Evolutionary conservation across 1,140 invertebrate species (phyloP).

Genomic region (Zaprionus davidi): DNA sequence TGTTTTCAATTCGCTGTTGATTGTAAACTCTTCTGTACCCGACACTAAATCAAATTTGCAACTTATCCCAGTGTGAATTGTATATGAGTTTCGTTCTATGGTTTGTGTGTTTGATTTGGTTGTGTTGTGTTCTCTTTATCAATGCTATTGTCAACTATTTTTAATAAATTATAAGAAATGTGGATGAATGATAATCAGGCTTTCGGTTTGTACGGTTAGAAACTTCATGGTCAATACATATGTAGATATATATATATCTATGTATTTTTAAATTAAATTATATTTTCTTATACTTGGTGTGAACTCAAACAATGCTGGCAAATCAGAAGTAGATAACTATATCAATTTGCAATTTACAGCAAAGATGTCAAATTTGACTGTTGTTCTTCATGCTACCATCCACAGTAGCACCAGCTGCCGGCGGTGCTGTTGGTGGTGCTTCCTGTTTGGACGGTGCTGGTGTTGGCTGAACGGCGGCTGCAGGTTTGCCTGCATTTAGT

Average conservation of each 20-base stretch:
- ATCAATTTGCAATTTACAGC: conserved; percentile 32
- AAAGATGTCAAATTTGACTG: conserved; percentile 66
- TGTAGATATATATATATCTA: conserved; percentile 32
- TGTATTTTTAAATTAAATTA: conserved; percentile 1
- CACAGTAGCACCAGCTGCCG: background rate
- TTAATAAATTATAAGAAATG: conserved; percentile 56
- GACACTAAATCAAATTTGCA: conserved; percentile 12
- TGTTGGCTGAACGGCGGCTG: background rate
- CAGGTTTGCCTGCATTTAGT: conserved; percentile 68
- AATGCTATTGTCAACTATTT: conserved; percentile 66
- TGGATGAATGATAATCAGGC: conserved; percentile 67
- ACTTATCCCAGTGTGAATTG: conserved; percentile 31
- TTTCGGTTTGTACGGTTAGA: conserved; percentile 51
- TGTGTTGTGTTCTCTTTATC: conserved; percentile 13
- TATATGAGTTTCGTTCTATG: conserved; percentile 25
- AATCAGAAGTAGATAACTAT: conserved; percentile 57
- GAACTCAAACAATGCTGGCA: conserved; percentile 42
- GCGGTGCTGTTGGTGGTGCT: conserved; percentile 1
- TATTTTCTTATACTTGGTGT: conserved; percentile 23
- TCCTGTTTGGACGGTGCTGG: background rate
- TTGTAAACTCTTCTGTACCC: conserved; percentile 5
- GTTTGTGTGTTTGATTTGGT: conserved; percentile 5
- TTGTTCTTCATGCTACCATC: conserved; percentile 33
- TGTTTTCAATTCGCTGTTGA: conserved; percentile 41
- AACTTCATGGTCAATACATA: conserved; percentile 46